phyloP scores from a whole-genome alignment of 2,888 invertebrate genomes.

The Epistrophe grossulariae region DNA sequence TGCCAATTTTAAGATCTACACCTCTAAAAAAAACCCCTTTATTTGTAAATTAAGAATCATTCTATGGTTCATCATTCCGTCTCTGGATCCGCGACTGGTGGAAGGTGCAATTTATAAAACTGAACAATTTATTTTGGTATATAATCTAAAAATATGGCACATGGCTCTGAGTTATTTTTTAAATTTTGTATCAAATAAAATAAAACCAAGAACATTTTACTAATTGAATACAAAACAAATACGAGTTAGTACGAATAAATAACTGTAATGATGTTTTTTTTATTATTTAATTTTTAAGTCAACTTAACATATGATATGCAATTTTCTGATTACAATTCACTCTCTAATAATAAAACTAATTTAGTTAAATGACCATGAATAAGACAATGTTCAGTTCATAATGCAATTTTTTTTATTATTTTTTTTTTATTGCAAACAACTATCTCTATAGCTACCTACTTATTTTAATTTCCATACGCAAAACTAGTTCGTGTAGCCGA shows the following conservation, averaged over 20 bases:
- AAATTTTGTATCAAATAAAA: no score
- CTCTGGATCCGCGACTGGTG: no score
- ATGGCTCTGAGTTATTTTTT: no score
- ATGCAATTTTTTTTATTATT: not conserved
- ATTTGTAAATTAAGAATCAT: no score
- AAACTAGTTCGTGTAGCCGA: slow-evolving; percentile 17
- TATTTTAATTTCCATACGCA: slow-evolving; percentile 17
- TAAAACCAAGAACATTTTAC: not conserved
- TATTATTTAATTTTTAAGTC: not conserved
- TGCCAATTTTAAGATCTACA: no score
- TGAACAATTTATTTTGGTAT: no score
- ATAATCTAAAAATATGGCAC: no score
- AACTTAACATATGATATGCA: not conserved
- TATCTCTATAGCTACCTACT: not conserved
- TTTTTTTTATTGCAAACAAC: slow-evolving; percentile 21
- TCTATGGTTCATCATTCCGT: no score
- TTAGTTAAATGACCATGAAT: slow-evolving; percentile 38
- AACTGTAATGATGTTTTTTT: not conserved
- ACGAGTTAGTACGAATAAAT: not conserved
- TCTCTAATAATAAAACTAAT: slow-evolving; percentile 13
- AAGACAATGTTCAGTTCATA: slow-evolving; percentile 15
- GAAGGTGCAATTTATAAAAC: no score
- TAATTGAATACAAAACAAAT: not conserved
- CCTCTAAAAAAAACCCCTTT: no score
- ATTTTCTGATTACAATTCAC: slow-evolving; percentile 7